Evolutionary conservation across 2,888 invertebrate genomes (phyloP), one percentile per base, ranked within the genome.

Genomic region (Brachylomia viminalis): DNA sequence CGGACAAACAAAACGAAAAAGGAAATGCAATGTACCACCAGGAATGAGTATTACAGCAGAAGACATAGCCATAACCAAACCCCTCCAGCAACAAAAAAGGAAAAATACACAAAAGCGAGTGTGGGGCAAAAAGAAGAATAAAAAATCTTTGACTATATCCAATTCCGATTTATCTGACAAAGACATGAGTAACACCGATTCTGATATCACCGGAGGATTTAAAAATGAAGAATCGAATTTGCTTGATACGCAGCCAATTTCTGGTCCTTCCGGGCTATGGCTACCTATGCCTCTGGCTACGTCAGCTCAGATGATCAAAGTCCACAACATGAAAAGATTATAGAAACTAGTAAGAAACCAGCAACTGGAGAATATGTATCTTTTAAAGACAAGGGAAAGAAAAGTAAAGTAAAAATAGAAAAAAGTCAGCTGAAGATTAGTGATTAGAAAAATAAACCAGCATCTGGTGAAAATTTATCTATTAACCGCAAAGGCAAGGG

Each of bases 371-470:
- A 59, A 59, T 59, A 33, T 23, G 59, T 33, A 59, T 59, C 5
- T 59, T 8, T 59, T 59, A 59, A 59, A 59, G 33, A 33, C 59
- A 59, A 59, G 33, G 33, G 58, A 33, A 59, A 59, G 59, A 59
- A 59, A 59, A 59, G 58, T 58, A 30, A 58, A 58, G 8, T 17
- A 58, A 58, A 58, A 58, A 58, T 58, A 58, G 58, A 59, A 59
- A 11, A 33, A 17, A 54, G 54, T 11, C 54, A 59, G 59, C 8
- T 59, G 59, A 59, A 59, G 20, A 59, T 59, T 10, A 59, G 59
- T 59, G 59, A 59, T 59, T 59, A 33, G 20, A 33, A 59, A 33
- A 59, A 59, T 8, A 33, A 59, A 59, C 59, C 59, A 33, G 58
- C 30, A 58, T 58, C 58, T 58, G 17, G 58, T 30, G 58, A 58